Evolutionary conservation across 2,797 vertebrate species (phyloP), one percentile per base, ranked within the genome.

Genomic region (Pipistrellus pygmaeus): DNA sequence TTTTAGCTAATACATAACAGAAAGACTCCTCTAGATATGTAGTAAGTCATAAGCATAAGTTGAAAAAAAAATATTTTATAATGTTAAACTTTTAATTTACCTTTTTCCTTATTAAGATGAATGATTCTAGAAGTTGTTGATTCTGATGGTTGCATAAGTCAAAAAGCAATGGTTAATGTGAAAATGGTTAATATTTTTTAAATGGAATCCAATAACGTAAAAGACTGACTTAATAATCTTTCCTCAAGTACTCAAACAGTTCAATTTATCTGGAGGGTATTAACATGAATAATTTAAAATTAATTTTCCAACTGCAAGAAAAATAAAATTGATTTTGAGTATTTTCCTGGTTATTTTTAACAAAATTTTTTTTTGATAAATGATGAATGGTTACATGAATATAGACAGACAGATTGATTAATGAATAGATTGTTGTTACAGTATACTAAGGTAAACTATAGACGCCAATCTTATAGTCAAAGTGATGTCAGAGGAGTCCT

Each of bases 211-310:
- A 18, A 93, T 89, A 77, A 66, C 76, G 41, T 76, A 78, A 71
- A 93, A 93, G 57, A 85, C 51, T 88, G 84, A 95, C 71, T 91
- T 94, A 93, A 55, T 88, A 90, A 94, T 73, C 41, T 96, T 95
- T 94, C 88, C 83, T 91, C 95, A 94, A 95, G 90, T 66, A 90
- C 48, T 66, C 73, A 48, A 72, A n/a, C 92, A 90, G 83, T 92
- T 93, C 91, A 88, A 93, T 95, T 94, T 95, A 94, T 96, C 78
- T 93, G 41, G 88, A 94, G 46, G 77, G 27, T 95, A 57, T 94
- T 93, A 92, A 88, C 83, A 96, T 97, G 82, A 97, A 96, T 97
- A 97, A 96, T 96, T 97, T 95, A 95, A 94, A 94, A 94, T 85
- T 96, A 83, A 93, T 96, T 95, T 97, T 94, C 93, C 25, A 95